phyloP scores from a whole-genome alignment of 2,888 invertebrate genomes.

The Fragum whitleyi region DNA sequence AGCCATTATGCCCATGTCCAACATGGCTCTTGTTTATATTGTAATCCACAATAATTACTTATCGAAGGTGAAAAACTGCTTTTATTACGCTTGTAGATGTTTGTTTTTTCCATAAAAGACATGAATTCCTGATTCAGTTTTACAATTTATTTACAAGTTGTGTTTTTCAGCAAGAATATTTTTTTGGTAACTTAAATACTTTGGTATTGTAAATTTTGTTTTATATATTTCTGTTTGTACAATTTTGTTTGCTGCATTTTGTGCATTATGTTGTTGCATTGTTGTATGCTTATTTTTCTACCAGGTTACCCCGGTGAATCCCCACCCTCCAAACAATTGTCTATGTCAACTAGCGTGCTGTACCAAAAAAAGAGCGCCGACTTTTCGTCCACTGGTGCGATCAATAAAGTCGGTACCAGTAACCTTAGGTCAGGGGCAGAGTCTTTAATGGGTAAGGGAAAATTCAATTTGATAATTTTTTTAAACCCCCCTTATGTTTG shows the following conservation, averaged over 20 bases:
- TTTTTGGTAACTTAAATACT: no score
- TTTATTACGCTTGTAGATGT: no score
- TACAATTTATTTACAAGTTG: no score
- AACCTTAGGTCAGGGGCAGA: slow-evolving; percentile 71
- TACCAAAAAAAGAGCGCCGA: slow-evolving; percentile 79
- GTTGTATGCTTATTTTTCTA: slow-evolving; percentile 19
- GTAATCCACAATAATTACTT: no score
- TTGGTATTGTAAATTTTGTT: no score
- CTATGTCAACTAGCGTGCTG: slow-evolving; percentile 79
- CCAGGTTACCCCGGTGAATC: slow-evolving; percentile 66
- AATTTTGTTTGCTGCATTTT: slow-evolving; percentile 25
- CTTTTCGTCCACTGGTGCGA: slow-evolving; percentile 75
- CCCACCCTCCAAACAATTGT: slow-evolving; percentile 79
- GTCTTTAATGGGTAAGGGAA: slow-evolving; percentile 79
- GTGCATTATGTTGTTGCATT: slow-evolving; percentile 26
- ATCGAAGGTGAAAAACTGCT: no score
- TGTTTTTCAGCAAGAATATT: no score
- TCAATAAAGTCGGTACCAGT: slow-evolving; percentile 65
- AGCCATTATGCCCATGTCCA: no score
- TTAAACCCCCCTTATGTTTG: no score
- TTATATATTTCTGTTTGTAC: not conserved
- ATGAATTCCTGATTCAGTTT: no score
- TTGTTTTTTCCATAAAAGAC: no score
- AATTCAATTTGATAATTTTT: slow-evolving; percentile 12
- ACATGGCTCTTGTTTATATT: no score